Conservation (phyloP, 2,113 vertebrate species). For the Cnemophilus loriae region DNA sequence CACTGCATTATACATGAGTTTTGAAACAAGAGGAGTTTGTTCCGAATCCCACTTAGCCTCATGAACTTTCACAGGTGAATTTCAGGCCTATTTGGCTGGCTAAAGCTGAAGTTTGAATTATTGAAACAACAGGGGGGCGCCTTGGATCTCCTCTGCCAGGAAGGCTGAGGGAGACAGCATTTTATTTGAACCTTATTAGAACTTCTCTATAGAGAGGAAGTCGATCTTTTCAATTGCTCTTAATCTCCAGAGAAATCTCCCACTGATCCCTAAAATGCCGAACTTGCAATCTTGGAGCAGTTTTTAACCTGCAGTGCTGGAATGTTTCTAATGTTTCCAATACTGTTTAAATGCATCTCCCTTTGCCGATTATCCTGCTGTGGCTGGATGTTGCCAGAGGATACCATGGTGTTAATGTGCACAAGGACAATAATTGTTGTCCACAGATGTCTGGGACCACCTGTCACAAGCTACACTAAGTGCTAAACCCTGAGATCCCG, state of each 20-base stretch:
- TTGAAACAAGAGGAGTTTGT: conserved; percentile 48
- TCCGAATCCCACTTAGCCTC: conserved; percentile 38
- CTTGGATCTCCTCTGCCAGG: conserved; percentile 20
- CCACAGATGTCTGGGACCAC: neutral
- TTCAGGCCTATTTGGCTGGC: conserved; percentile 48
- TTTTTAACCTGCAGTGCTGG: conserved; percentile 22
- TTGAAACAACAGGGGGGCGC: conserved; percentile 20
- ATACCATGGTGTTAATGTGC: neutral
- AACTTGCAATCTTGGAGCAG: conserved; percentile 49
- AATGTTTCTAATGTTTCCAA: conserved; percentile 16
- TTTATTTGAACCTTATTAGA: conserved; percentile 65
- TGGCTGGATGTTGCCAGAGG: neutral
- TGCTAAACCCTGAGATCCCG: rapidly evolving
- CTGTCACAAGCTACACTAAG: neutral
- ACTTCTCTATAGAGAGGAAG: conserved; percentile 53
- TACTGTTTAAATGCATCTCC: conserved; percentile 4
- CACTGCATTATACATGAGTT: conserved; percentile 58
- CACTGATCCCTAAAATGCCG: conserved; percentile 55
- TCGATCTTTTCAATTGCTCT: conserved; percentile 62
- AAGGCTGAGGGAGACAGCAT: conserved; percentile 12
- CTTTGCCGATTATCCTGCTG: neutral
- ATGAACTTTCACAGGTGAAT: conserved; percentile 46
- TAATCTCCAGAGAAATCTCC: conserved; percentile 63
- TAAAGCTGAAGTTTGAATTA: conserved; percentile 57
- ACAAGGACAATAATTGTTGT: neutral